A percentile compares a stretch with the other conserved stretches of the same genome.
phyloP scores from a whole-genome alignment of 2,113 vertebrate genomes.

The Falcunculus frontatus region DNA sequence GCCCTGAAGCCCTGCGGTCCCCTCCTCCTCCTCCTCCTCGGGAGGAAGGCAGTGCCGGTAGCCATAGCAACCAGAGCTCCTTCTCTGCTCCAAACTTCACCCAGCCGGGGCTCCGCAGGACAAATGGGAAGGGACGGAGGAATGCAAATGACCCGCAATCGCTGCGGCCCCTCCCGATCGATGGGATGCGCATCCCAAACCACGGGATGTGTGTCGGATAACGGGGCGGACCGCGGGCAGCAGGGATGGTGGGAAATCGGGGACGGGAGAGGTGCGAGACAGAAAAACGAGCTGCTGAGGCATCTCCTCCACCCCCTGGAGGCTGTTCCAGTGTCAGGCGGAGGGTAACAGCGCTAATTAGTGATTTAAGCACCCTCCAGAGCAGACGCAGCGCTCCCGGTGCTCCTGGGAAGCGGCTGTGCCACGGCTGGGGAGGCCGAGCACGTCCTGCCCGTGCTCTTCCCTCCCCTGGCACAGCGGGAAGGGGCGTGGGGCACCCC shows the following conservation, averaged over 20 bases:
- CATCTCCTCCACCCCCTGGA: background rate
- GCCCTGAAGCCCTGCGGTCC: background rate
- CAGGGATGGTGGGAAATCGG: accelerated
- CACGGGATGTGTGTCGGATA: accelerated
- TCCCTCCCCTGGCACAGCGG: background rate
- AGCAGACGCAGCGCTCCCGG: background rate
- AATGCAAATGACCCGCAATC: background rate
- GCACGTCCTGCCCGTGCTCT: background rate
- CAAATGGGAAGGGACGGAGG: background rate
- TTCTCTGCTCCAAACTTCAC: background rate
- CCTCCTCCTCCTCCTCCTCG: background rate
- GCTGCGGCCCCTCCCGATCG: background rate
- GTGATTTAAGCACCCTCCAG: background rate
- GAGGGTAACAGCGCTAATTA: background rate
- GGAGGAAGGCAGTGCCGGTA: conserved; percentile 21
- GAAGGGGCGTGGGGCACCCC: background rate
- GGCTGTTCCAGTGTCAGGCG: background rate
- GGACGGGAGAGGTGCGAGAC: accelerated
- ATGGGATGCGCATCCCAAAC: background rate
- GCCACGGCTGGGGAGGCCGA: background rate
- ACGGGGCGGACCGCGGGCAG: background rate
- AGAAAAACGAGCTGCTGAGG: background rate
- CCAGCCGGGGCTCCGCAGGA: background rate
- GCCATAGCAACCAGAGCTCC: conserved; percentile 34
- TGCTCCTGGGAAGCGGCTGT: background rate